Base-by-base conservation (phyloP, 2,888 invertebrate species). In the Melieria omissa region DNA sequence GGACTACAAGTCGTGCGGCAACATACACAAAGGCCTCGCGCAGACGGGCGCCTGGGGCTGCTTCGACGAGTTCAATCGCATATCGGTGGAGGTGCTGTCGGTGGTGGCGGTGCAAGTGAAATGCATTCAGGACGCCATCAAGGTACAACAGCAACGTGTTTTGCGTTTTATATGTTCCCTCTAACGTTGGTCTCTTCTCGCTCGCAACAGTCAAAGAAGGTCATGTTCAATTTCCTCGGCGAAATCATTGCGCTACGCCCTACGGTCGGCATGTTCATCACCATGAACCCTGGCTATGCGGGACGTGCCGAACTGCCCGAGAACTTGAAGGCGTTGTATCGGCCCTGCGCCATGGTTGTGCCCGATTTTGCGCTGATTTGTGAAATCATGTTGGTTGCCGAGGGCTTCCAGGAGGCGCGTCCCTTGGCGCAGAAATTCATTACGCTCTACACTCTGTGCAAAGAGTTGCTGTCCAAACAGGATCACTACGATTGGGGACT, bases 401-500 rank as follows among this genome's bases (percentile, higher is more conserved):
- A 98, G 88, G 98, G 97, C 55, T 97, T 98, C 86, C 93, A 96
- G 83, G 97, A 97, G 74, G 97, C 98, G 6, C 90, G 96, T 78
- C 86, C 96, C 44, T 86, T 97, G 73, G 97, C 97, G 41, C 90
- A 96, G 76, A 98, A 98, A 88, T 97, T 98, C 86, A 96, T 98
- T 83, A 97, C 97, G 0, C 89, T 97, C 10, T 97, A 97, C 86
- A 95, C 93, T 4, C 88, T 98, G 76, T 97, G 97, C 84, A 91
- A 91, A 77, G 97, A 98, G 85, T 88, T 98, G 77, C 88, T 98
- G 4, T 97, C 97, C 61, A 97, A 97, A 84, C 95, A 97, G 86
- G 97, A 98, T 85, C 98, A 98, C 86, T 98, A 98, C 83, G 98
- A 98, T 89, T 96, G 97, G 97, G 98, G 98, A 52, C 88, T 98